Conservation (phyloP, 2,797 vertebrate species). For the Xenopus petersii region DNA sequence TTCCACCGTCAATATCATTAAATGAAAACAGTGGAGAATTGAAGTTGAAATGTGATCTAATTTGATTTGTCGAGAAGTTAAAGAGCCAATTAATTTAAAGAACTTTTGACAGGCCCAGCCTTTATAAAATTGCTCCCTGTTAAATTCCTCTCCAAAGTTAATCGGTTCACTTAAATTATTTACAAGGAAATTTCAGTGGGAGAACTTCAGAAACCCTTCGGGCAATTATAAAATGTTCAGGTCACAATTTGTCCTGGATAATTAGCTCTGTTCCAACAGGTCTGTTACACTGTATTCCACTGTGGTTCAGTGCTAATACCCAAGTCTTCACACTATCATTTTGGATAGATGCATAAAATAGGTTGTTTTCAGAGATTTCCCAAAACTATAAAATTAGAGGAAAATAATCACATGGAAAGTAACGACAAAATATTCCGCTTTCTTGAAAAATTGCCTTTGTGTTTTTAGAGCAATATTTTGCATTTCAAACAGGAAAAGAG, state of each 20-base stretch:
- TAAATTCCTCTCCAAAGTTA: slow-evolving; percentile 56
- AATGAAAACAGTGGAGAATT: slow-evolving; percentile 54
- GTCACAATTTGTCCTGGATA: slow-evolving; percentile 63
- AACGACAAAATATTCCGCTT: neutral
- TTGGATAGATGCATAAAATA: slow-evolving; percentile 3
- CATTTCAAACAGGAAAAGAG: neutral
- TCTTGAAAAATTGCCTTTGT: neutral
- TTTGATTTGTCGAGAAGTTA: slow-evolving; percentile 57
- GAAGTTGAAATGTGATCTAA: slow-evolving; percentile 56
- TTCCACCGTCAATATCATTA: slow-evolving; percentile 30
- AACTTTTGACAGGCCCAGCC: slow-evolving; percentile 55
- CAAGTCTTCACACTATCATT: slow-evolving; percentile 10
- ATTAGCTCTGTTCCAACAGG: slow-evolving; percentile 54
- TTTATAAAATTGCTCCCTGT: slow-evolving; percentile 52
- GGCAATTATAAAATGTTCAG: slow-evolving; percentile 65
- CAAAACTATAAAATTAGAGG: neutral
- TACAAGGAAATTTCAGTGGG: slow-evolving; percentile 62
- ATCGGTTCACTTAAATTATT: slow-evolving; percentile 66
- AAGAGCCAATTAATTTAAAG: slow-evolving; percentile 56
- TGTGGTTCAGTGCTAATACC: slow-evolving; percentile 3
- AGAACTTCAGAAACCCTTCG: slow-evolving; percentile 61
- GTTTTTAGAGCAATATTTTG: neutral
- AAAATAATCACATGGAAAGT: neutral
- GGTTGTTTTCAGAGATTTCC: neutral
- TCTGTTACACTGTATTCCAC: slow-evolving; percentile 13